Evolutionary conservation across 2,113 vertebrate species (phyloP), one percentile per base, ranked within the genome.

Genomic region (Sitta europaea): DNA sequence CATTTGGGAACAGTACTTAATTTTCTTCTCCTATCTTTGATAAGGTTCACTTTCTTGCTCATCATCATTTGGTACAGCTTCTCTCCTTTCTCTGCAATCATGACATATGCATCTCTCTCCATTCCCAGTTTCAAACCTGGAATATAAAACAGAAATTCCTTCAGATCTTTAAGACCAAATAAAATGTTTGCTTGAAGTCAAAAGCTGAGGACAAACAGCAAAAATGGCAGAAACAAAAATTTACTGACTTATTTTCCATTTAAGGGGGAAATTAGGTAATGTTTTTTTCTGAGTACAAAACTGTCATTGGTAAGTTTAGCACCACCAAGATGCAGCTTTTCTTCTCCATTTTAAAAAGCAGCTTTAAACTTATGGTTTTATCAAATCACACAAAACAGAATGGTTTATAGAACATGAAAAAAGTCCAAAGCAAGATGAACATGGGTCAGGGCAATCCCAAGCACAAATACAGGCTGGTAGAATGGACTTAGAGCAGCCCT

Each of bases 31-130:
- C 99, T 97, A 70, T 99, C 99, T 97, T 99, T 99, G 94, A 99
- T 99, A 87, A 99, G 98, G 94, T 99, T 99, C 51, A 98, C 98
- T 96, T 98, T 99, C 97, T 98, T 99, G 97, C 96, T 99, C 99
- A 98, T 99, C 99, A 99, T 99, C 98, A 99, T 99, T 98, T 99
- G 99, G 97, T 99, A 99, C 20, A 99, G 98, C 96, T 99, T 99
- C 97, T 99, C 99, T 20, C 99, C 99, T 92, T 99, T 99, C 98
- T 99, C 99, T 0, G 99, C 98, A 15, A 99, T 99, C 99, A 99
- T 99, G 93, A 99, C 99, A 0, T 99, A 99, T 3, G 99, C 99
- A 2, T 99, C 99, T 19, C 99, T 97, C 96, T 99, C 99, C 99
- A 99, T 99, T 61, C 99, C 99, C 89, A 99, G 97, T 96, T 99